Conservation (phyloP, 2,888 invertebrate genomes). For the Hipparchia semele region DNA sequence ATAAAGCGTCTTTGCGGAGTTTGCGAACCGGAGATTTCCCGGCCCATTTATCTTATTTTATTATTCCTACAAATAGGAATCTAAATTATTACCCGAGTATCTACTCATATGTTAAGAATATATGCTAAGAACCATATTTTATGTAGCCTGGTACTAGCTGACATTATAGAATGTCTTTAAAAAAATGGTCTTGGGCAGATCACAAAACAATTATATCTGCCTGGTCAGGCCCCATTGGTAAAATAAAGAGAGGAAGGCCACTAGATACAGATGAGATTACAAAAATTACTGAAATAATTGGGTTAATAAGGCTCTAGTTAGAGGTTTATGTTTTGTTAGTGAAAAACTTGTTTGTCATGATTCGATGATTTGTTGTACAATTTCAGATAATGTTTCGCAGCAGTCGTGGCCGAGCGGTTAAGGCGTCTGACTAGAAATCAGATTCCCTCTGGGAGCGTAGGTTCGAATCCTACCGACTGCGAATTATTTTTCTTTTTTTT, state of each 20-base stretch:
- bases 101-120: not conserved
- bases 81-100: not conserved
- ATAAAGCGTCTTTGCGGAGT: slow-evolving; percentile 50
- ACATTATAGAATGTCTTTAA: no score
- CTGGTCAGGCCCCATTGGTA: no score
- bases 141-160: no score
- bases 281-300: no score
- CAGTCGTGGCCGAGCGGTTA: slow-evolving; percentile 95
- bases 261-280: no score
- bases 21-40: slow-evolving; percentile 60
- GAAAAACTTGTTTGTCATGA: not conserved
- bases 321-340: no score
- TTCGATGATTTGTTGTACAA: not conserved
- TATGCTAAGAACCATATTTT: no score
- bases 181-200: no score
- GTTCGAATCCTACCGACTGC: slow-evolving; percentile 95
- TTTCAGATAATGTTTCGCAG: slow-evolving; percentile 48
- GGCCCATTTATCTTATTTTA: slow-evolving; percentile 64
- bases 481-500: slow-evolving; percentile 66
- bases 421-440: slow-evolving; percentile 95
- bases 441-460: slow-evolving; percentile 96
- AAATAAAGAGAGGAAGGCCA: no score
- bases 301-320: no score
- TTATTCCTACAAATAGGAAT: slow-evolving; percentile 25
- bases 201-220: no score